Evolutionary conservation across 1,140 invertebrate species (phyloP), one percentile per base, ranked within the genome.

Genomic region (Phortica variegata): DNA sequence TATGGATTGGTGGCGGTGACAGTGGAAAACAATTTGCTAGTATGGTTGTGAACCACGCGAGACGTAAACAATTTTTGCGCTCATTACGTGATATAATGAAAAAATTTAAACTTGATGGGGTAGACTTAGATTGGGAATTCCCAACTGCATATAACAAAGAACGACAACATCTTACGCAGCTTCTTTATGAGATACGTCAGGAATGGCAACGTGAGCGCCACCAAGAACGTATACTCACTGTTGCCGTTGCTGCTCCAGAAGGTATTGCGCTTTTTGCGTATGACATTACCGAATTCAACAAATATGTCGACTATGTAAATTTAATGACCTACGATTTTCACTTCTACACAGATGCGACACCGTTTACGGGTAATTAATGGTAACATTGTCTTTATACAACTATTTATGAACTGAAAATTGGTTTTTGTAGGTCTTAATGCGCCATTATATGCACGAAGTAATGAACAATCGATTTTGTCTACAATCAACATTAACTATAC

Each of bases 321-420:
- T 60, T 96, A 3, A 95, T 95, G 92, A 82, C 87, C 0, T 96
- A 95, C 66, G 92, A 95, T 72, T 95, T 85, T 60, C 90, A 95
- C 75, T 88, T 85, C 55, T 93, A 84, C 60, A 81, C 84, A 3
- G 80, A 81, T 70, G 84, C 84, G 52, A 86, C 86, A 15, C 91
- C 91, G 4, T 84, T 91, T 41, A 93, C 91, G 26, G n/a, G n/a
- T n/a, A n/a, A 90, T 85, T 31, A 47, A 20, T 18, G 9, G 12
- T 20, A 51, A 44, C 3, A 8, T 39, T 40, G 38, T 38, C 26
- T 9, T 7, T 48, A 23, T 33, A 31, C 18, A 38, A 42, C n/a
- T 32, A 34, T 26, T 40, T 43, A 33, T 50, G 31, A 39, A 13
- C n/a, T n/a, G n/a, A n/a, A n/a, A n/a, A n/a, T n/a, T n/a, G 57